phyloP scores from a whole-genome alignment of 2,888 invertebrate genomes.

The Lymantria monacha region DNA sequence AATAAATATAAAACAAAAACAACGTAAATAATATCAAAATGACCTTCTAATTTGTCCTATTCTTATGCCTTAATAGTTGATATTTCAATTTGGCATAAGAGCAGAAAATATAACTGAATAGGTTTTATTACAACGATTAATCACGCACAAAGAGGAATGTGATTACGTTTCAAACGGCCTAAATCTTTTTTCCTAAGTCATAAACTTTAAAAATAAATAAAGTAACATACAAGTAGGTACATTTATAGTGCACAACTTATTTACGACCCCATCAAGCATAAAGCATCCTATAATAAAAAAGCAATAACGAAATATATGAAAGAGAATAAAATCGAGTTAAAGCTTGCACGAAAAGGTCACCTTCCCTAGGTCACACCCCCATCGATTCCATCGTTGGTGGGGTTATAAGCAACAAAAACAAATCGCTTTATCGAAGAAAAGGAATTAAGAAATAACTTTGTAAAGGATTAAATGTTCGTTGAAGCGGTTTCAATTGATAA shows the following conservation, averaged over 20 bases:
- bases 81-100: neutral
- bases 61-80: neutral
- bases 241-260: neutral
- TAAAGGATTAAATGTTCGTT: conserved; percentile 3
- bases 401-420: conserved; percentile 18
- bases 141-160: neutral
- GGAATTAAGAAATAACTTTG: conserved; percentile 9
- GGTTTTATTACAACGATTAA: neutral
- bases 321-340: conserved; percentile 13
- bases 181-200: neutral
- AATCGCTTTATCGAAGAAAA: conserved; percentile 6
- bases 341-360: conserved; percentile 24
- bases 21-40: neutral
- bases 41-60: neutral
- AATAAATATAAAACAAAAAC: neutral
- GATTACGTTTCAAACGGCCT: neutral
- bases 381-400: conserved; percentile 12
- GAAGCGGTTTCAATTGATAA: neutral
- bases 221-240: neutral
- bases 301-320: conserved; percentile 15
- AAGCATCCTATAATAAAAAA: conserved; percentile 4
- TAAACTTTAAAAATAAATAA: neutral
- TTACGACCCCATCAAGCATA: neutral
- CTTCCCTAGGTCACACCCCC: conserved; percentile 15
- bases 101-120: neutral